Evolutionary conservation across 2,888 invertebrate species (phyloP), one percentile per base, ranked within the genome.

Genomic region (Epirrhoe alternata): DNA sequence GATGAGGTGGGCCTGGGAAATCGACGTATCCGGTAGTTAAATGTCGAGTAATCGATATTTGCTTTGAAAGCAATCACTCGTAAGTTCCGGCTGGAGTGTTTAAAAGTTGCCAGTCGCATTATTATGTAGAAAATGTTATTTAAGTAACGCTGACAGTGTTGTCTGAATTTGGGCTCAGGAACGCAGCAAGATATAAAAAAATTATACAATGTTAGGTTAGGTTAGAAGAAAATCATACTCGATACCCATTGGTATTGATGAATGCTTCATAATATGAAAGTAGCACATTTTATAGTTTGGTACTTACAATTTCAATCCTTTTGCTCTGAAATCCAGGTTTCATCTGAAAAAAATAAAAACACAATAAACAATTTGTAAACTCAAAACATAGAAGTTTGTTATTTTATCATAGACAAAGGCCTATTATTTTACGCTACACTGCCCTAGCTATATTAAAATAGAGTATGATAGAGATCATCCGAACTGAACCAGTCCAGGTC

Each of bases 301-400:
- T 60, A 68, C 70, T 70, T 65, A 69, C 69, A 56, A 49, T 60
- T 61, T 12, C 17, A 52, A 50, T 69, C 52, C 61, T 38, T 33
- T 7, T 12, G 17, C 5, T 31, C 35, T n/a, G 1, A 59, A 55
- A 51, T 38, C 53, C 54, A 12, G 10, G 24, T 45, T 6, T 30
- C 38, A 57, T 62, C 65, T 65, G 65, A 47, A 65, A 64, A 5
- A 61, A 24, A 10, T 57, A 33, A 62, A 60, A 42, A 24, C 59
- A 14, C 0, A 57, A 45, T 47, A 16, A 47, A 6, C 45, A 47
- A 16, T 16, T 47, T 47, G 6, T 6, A 45, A 14, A 14, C 47
- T 16, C 38, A 53, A 33, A 47, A 49, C 30, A 50, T 5, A 24
- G 14, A 14, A 24, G 24, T 24, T 24, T 24, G 24, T 24, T 2